phyloP scores from a whole-genome alignment of 2,888 invertebrate genomes.

The Acrocera orbiculus region DNA sequence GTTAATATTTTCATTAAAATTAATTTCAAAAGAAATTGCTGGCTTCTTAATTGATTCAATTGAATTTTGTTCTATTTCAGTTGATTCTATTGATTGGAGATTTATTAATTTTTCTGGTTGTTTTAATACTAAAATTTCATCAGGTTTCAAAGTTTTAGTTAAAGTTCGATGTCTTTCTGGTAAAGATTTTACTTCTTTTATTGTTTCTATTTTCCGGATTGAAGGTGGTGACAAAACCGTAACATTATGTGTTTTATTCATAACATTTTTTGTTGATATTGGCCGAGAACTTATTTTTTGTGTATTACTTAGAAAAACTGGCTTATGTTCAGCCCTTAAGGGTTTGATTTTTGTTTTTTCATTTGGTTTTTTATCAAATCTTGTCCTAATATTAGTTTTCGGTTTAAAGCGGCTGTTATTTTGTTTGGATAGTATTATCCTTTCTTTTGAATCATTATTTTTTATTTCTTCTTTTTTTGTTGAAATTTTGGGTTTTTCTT shows the following conservation, averaged over 20 bases:
- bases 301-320: slow-evolving; percentile 1
- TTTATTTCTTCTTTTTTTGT: slow-evolving; percentile 7
- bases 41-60: background rate
- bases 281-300: no score
- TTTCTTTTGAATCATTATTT: background rate
- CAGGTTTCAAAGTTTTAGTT: slow-evolving; percentile 21
- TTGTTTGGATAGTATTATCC: slow-evolving; percentile 6
- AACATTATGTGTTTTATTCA: slow-evolving; percentile 28
- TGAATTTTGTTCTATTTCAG: background rate
- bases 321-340: slow-evolving; percentile 1
- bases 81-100: no score
- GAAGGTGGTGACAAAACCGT: slow-evolving; percentile 28
- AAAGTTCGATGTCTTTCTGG: slow-evolving; percentile 10
- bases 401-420: no score
- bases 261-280: no score
- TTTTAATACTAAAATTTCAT: slow-evolving; percentile 22
- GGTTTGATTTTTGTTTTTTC: slow-evolving; percentile 1
- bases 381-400: no score
- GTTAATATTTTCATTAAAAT: slow-evolving; percentile 15
- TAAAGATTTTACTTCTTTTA: slow-evolving; percentile 7
- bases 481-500: slow-evolving; percentile 9
- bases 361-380: slow-evolving; percentile 3
- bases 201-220: slow-evolving; percentile 15
- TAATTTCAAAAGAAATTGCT: slow-evolving; percentile 27
- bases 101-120: no score